Percentiles rank a stretch among this genome's conserved stretches.
These are phyloP conservation scores for Cheilosia variabilis DNA, from an alignment of 2,888 invertebrate genomes.

Conservation along the genomic window DNA sequence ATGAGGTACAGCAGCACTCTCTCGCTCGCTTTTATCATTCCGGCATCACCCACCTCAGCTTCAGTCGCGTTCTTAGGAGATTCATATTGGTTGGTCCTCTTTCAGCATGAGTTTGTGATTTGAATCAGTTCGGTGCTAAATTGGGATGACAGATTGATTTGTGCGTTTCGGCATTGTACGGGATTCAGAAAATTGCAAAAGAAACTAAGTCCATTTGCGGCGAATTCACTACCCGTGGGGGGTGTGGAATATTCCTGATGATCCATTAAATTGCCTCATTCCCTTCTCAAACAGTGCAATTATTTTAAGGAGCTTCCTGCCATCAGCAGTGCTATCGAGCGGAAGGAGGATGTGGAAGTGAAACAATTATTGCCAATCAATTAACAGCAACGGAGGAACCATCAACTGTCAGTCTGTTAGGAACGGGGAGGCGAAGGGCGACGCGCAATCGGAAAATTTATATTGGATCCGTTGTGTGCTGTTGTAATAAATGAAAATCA, in stretches of 20 bases:
- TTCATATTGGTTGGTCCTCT: constrained; percentile 5
- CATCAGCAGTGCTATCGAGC: not conserved
- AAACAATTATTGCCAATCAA: constrained; percentile 55
- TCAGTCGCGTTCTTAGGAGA: constrained; percentile 21
- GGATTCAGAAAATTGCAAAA: constrained; percentile 21
- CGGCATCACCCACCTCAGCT: constrained; percentile 6
- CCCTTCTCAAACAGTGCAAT: constrained; percentile 31
- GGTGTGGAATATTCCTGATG: constrained; percentile 11
- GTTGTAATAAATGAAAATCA: constrained; percentile 68
- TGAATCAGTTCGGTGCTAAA: constrained; percentile 15
- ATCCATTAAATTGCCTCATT: constrained; percentile 58
- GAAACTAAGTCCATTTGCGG: constrained; percentile 15
- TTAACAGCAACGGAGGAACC: constrained; percentile 39
- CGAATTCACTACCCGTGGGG: constrained; percentile 3
- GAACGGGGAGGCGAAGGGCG: not conserved
- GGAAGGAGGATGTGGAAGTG: constrained; percentile 7
- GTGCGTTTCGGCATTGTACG: not conserved
- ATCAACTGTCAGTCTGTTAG: constrained; percentile 32
- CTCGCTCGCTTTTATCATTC: not conserved
- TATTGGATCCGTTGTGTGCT: constrained; percentile 9
- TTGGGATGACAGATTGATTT: constrained; percentile 66
- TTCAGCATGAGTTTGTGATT: constrained; percentile 7
- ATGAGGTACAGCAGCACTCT: constrained; percentile 56
- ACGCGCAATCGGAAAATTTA: not conserved
- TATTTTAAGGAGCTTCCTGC: constrained; percentile 37